These are phyloP conservation scores for Epinephelus awoara DNA, from an alignment of 2,797 vertebrate species.

Conservation along the genomic window DNA sequence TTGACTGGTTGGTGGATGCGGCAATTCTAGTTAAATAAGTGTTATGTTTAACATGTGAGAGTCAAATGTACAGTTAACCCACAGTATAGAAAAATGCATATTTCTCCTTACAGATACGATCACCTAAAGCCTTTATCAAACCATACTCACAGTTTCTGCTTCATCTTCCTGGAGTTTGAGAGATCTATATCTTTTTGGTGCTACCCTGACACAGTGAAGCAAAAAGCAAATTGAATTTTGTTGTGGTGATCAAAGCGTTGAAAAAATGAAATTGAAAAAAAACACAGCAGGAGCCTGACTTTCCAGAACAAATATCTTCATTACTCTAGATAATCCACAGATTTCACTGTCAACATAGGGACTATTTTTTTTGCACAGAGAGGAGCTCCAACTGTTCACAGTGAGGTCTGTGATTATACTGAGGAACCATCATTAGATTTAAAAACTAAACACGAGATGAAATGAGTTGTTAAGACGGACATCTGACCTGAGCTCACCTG, in stretches of 20 bases:
- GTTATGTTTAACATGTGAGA: neutral
- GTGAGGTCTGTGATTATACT: neutral
- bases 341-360: neutral
- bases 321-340: neutral
- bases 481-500: conserved; percentile 42
- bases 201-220: neutral
- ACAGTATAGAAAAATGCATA: neutral
- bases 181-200: conserved; percentile 6
- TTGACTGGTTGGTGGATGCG: too few relatives aligned
- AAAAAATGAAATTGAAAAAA: conserved; percentile 5
- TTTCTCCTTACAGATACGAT: neutral
- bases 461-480: neutral
- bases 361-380: neutral
- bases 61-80: neutral
- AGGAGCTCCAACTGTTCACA: conserved; percentile 1
- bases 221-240: conserved; percentile 4
- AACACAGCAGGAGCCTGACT: conserved; percentile 1
- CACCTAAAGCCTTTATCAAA: neutral
- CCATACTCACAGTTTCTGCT: neutral
- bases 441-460: conserved; percentile 1
- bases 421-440: neutral
- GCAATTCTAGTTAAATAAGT: too few relatives aligned
- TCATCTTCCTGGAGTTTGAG: neutral
- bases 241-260: neutral
- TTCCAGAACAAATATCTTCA: neutral